A percentile compares a stretch with the other conserved stretches of the same genome.
Conservation (phyloP, 2,113 vertebrate species). For the Actinemys pallida region DNA sequence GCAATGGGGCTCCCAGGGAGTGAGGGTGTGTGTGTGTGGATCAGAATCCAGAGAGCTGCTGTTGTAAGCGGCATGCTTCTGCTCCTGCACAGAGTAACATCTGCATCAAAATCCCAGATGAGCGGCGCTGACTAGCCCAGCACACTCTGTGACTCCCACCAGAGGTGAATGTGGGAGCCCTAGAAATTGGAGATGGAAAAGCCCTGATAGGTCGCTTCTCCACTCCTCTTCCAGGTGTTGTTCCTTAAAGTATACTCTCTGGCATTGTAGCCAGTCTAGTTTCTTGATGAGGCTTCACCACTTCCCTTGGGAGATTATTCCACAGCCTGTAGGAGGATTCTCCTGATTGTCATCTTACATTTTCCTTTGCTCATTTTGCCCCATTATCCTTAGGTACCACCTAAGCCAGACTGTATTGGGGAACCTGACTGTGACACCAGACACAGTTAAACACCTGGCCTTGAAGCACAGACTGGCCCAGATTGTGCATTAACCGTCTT, state of each 20-base stretch:
- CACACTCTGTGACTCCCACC: background rate
- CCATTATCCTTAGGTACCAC: background rate
- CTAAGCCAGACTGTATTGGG: background rate
- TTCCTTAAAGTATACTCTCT: accelerated
- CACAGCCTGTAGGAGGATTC: background rate
- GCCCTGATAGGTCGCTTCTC: background rate
- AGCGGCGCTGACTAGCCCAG: background rate
- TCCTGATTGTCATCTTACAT: background rate
- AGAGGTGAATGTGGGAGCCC: background rate
- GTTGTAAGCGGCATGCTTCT: background rate
- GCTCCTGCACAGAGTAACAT: background rate
- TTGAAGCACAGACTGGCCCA: background rate
- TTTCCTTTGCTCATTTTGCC: background rate
- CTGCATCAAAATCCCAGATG: background rate
- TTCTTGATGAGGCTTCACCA: background rate
- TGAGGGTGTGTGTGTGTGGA: background rate
- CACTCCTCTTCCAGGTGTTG: background rate
- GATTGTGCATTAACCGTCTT: background rate
- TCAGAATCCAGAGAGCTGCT: background rate
- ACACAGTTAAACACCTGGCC: background rate
- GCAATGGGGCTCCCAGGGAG: accelerated
- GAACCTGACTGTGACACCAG: background rate
- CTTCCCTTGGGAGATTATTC: background rate
- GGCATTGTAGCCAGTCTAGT: background rate
- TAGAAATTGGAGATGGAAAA: background rate